Conservation (phyloP, 2,888 invertebrate genomes). For the Cataglyphis cursor region DNA sequence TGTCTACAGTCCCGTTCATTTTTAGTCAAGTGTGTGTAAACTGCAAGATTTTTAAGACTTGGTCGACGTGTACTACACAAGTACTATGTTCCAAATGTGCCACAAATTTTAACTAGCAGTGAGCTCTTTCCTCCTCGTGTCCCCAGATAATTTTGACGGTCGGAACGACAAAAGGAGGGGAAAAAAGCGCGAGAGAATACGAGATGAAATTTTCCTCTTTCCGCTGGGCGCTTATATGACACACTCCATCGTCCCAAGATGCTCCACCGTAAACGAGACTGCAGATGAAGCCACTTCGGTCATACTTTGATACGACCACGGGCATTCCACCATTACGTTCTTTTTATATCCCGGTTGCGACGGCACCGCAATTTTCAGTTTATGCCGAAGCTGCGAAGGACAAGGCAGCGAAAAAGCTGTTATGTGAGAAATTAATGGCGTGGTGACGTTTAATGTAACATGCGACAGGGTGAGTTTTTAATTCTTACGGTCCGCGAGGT, state of each 20-base stretch:
- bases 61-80: background rate
- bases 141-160: constrained; percentile 62
- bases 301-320: constrained; percentile 61
- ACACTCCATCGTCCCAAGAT: constrained; percentile 58
- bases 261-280: constrained; percentile 65
- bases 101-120: constrained; percentile 24
- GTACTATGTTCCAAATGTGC: background rate
- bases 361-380: constrained; percentile 36
- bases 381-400: constrained; percentile 6
- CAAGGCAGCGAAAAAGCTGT: constrained; percentile 16
- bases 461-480: constrained; percentile 23
- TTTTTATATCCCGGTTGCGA: constrained; percentile 32
- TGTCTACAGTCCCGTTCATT: background rate
- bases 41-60: background rate
- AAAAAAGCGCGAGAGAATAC: constrained; percentile 59
- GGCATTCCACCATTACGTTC: constrained; percentile 32
- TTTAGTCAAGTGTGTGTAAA: background rate
- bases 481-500: constrained; percentile 31
- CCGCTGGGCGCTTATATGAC: constrained; percentile 54
- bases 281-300: constrained; percentile 67
- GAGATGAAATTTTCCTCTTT: constrained; percentile 69
- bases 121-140: constrained; percentile 22
- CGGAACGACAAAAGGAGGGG: constrained; percentile 41
- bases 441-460: constrained; percentile 46
- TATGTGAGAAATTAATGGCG: constrained; percentile 38